Evolutionary conservation across 2,113 vertebrate species (phyloP).

Genomic region (Sinocyclocheilus grahami): DNA sequence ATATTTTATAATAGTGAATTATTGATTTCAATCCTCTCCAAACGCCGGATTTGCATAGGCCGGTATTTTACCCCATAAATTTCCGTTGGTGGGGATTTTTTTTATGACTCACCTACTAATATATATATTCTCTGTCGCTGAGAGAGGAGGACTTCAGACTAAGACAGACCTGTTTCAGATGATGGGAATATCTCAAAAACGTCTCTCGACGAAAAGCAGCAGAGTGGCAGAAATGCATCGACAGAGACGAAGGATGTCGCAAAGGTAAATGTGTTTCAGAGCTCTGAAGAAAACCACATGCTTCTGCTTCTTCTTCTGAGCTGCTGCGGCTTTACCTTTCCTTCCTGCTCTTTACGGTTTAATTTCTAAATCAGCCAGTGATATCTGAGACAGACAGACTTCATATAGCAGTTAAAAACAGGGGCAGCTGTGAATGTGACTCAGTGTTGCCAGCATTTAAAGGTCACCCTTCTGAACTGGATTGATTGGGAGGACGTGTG

Average conservation of each 20-base stretch:
- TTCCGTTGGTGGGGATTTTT: constrained; percentile 39
- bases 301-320: constrained; percentile 21
- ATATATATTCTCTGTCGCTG: constrained; percentile 29
- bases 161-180: neutral
- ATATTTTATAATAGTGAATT: neutral
- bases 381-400: neutral
- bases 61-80: too few relatives aligned
- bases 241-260: constrained; percentile 55
- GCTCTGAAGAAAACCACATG: neutral
- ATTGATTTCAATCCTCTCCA: neutral
- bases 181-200: neutral
- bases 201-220: neutral
- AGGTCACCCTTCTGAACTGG: constrained; percentile 16
- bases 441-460: constrained; percentile 39
- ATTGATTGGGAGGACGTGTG: constrained; percentile 33
- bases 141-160: constrained; percentile 18
- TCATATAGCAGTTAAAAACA: neutral
- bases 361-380: too few relatives aligned
- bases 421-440: neutral
- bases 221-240: constrained; percentile 11
- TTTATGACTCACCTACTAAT: constrained; percentile 40
- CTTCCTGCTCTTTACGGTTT: neutral
- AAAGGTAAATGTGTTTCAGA: constrained; percentile 33
- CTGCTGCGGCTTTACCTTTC: constrained; percentile 11
- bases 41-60: neutral